A percentile compares a stretch with the other conserved stretches of the same genome.
These are phyloP conservation scores for Tubulanus polymorphus DNA, from an alignment of 2,888 invertebrate species.

Conservation along the genomic window DNA sequence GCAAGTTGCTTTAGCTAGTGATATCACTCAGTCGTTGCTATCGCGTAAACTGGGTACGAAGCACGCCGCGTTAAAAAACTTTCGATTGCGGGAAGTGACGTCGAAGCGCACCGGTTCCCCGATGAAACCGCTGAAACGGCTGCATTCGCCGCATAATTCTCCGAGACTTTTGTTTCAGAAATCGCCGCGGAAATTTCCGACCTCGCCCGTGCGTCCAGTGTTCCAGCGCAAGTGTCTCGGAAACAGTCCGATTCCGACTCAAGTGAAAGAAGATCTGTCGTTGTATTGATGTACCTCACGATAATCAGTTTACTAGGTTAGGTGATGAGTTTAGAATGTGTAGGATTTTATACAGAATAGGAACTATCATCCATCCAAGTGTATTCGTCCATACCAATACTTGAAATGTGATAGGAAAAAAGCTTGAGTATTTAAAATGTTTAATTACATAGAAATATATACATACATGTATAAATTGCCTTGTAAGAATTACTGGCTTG, in stretches of 20 bases:
- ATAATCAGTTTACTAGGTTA: too few relatives aligned
- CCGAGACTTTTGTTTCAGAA: constrained; percentile 17
- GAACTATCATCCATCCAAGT: too few relatives aligned
- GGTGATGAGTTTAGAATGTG: too few relatives aligned
- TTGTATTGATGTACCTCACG: not conserved
- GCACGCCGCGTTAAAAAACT: not conserved
- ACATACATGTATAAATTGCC: too few relatives aligned
- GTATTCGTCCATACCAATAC: too few relatives aligned
- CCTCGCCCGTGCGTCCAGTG: constrained; percentile 15
- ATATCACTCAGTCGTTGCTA: not conserved
- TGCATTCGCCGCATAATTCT: constrained; percentile 29
- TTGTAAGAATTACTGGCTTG: too few relatives aligned
- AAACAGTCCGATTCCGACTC: constrained; percentile 3
- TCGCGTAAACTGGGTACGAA: not conserved
- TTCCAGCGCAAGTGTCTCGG: not conserved
- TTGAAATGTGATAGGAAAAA: too few relatives aligned
- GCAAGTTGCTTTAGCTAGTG: not conserved
- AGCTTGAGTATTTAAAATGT: too few relatives aligned
- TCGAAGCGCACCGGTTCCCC: constrained; percentile 26
- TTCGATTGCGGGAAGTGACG: constrained; percentile 1
- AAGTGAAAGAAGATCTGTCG: constrained; percentile 2
- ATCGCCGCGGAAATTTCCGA: constrained; percentile 7
- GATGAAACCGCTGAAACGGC: constrained; percentile 36
- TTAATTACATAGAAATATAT: too few relatives aligned
- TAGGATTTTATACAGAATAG: too few relatives aligned